Conservation (phyloP, 2,888 invertebrate species). For the Drosophila infuscata region DNA sequence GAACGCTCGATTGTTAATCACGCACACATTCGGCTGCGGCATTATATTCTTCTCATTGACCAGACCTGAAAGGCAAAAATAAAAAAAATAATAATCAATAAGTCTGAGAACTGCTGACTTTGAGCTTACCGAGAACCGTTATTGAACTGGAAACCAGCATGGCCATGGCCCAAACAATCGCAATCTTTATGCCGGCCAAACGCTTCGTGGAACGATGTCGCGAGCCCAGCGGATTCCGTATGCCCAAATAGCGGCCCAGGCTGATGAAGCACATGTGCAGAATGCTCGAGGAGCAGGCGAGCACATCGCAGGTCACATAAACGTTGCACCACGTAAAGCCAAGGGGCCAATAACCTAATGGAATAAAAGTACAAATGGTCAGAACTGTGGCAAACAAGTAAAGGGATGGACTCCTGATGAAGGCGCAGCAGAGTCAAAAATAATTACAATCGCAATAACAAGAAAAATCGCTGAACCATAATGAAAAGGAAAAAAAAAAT, state of each 20-base stretch:
- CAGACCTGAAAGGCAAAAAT: constrained; percentile 86
- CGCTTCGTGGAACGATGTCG: constrained; percentile 93
- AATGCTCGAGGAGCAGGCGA: constrained; percentile 97
- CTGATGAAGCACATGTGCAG: constrained; percentile 97
- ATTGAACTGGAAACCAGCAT: constrained; percentile 95
- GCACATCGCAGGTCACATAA: constrained; percentile 97
- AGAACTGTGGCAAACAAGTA: neutral
- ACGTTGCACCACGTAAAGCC: constrained; percentile 97
- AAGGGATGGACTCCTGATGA: constrained; percentile 25
- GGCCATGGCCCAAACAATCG: constrained; percentile 95
- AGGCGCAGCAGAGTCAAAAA: constrained; percentile 42
- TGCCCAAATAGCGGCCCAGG: constrained; percentile 94
- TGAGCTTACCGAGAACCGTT: constrained; percentile 90
- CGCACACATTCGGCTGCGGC: constrained; percentile 91
- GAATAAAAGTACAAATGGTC: constrained; percentile 3
- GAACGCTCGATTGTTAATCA: constrained; percentile 93
- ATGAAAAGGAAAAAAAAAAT: constrained; percentile 1
- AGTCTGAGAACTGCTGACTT: neutral
- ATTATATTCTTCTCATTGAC: constrained; percentile 92
- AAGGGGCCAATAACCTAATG: constrained; percentile 95
- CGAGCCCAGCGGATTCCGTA: constrained; percentile 94
- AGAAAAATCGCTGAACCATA: constrained; percentile 12
- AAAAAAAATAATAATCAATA: neutral
- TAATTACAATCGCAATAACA: constrained; percentile 64
- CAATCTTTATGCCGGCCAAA: constrained; percentile 94